Evolutionary conservation across 2,113 vertebrate genomes (phyloP).

Genomic region (Carassius auratus): DNA sequence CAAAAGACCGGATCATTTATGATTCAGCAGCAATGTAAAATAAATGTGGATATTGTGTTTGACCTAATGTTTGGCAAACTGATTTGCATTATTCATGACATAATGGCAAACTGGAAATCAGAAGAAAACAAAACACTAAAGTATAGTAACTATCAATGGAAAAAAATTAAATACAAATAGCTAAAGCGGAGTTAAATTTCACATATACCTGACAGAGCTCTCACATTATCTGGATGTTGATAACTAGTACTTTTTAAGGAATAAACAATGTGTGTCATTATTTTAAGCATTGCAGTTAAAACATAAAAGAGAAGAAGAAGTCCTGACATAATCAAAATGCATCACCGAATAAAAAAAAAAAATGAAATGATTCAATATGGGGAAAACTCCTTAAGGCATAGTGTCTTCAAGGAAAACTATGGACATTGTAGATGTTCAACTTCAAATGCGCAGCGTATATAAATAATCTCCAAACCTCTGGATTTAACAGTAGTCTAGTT

Average conservation of each 20-base stretch:
- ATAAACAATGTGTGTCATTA: neutral
- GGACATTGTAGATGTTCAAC: neutral
- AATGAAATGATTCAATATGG: neutral
- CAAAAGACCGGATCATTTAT: neutral
- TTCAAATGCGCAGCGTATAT: neutral
- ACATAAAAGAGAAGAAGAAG: neutral
- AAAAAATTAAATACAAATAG: neutral
- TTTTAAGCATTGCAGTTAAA: neutral
- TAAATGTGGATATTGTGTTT: neutral
- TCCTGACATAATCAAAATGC: neutral
- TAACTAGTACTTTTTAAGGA: neutral
- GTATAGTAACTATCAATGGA: neutral
- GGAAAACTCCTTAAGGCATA: neutral
- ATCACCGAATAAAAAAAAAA: neutral
- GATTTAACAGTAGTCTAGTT: conserved; percentile 1
- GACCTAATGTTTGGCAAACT: conserved; percentile 3
- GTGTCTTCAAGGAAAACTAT: neutral
- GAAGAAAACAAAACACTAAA: neutral
- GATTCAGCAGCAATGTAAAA: neutral
- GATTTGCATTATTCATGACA: neutral
- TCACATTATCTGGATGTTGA: conserved; percentile 24
- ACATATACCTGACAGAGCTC: neutral
- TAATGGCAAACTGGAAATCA: neutral
- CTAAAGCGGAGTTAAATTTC: neutral
- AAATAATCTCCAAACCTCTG: neutral